Base-by-base conservation (phyloP, 2,888 invertebrate species). In the Oligia latruncula region DNA sequence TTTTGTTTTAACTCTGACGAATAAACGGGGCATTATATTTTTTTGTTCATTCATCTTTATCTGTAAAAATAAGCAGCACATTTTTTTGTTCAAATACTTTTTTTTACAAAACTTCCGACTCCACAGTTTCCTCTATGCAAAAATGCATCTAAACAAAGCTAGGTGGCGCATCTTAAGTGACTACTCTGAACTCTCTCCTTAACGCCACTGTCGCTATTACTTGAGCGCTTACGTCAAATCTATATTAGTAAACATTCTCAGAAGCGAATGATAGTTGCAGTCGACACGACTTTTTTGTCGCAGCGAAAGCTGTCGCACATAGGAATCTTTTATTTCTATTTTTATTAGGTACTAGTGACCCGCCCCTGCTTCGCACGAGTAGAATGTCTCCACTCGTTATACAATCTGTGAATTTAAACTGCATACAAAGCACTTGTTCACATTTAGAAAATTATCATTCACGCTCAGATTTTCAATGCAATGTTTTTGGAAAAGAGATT, bases 71-170 rank as follows among this genome's bases (percentile, higher is more conserved):
- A 74, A 66, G 17, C n/a, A 17, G 17, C 4, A 60, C 9, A 11
- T 8, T 0, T 15, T 17, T n/a, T 5, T 29, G 29, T 13, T n/a
- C 9, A 35, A 29, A n/a, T 13, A 15, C 2, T 17, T 11, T 23
- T n/a, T 9, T n/a, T 3, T 11, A 62, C n/a, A 20, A 55, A 35
- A 4, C 3, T 9, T 29, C 1, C 84, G 72, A 85, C 93, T 95
- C 94, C 73, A 93, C 29, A 55, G 58, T 55, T 71, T 84, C 66
- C 88, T 52, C 80, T 94, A 91, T 94, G 81, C 92, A 87, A 87
- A 93, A 94, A 90, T 93, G 93, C 94, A 94, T 93, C 93, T 93
- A 94, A 92, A 93, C 94, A 94, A 94, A 94, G 93, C 91, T 93
- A 92, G 91, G 92, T 90, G 92, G 91, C 91, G 92, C 92, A 92